Conservation (phyloP, 2,113 vertebrate species). For the Indicator indicator region DNA sequence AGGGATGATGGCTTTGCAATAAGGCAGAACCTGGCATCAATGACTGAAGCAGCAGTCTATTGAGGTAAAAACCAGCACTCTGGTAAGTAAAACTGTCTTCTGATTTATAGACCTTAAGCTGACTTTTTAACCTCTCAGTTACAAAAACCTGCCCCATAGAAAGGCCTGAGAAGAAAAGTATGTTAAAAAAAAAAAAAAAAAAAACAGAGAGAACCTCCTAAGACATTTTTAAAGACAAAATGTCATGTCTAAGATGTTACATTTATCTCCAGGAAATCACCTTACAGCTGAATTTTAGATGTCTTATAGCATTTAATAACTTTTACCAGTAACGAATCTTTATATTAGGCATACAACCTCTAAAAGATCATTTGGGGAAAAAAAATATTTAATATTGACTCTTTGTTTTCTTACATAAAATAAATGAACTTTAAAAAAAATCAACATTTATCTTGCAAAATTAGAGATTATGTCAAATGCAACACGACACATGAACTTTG, state of each 20-base stretch:
- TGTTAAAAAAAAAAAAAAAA: neutral
- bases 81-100: constrained; percentile 74
- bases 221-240: neutral
- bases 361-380: neutral
- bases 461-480: neutral
- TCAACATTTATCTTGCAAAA: neutral
- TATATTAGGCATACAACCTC: neutral
- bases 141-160: constrained; percentile 18
- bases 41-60: constrained; percentile 75
- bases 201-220: neutral
- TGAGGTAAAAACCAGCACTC: constrained; percentile 75
- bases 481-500: neutral
- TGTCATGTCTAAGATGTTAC: neutral
- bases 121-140: constrained; percentile 60
- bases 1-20: constrained; percentile 78
- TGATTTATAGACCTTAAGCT: constrained; percentile 69
- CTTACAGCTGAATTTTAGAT: neutral
- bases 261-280: neutral
- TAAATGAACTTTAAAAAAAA: neutral
- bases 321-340: neutral
- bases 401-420: neutral
- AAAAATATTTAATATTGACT: neutral
- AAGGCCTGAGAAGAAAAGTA: neutral
- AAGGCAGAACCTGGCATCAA: constrained; percentile 86
- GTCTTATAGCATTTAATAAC: neutral